A percentile compares a stretch with the other conserved stretches of the same genome.
Conservation (phyloP, 1,140 invertebrate genomes). For the Drosophila murphyi region DNA sequence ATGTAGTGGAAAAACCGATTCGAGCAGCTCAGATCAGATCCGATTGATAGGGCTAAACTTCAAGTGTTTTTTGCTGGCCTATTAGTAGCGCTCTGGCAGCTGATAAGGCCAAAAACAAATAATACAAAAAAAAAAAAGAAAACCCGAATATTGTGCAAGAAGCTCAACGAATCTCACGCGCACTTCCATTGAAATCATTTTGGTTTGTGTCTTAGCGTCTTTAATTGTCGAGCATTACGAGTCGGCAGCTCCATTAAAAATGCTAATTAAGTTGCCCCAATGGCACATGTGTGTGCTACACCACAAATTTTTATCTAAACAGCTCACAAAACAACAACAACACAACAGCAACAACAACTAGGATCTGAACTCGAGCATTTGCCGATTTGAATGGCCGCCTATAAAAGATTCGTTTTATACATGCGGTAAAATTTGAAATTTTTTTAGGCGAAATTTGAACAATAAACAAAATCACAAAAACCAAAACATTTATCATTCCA, state of each 20-base stretch:
- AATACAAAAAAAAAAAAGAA: neutral
- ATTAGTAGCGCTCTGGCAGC: slow-evolving; percentile 71
- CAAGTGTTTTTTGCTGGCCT: slow-evolving; percentile 61
- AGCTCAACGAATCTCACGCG: slow-evolving; percentile 43
- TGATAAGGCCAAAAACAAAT: slow-evolving; percentile 54
- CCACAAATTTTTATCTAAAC: slow-evolving; percentile 79
- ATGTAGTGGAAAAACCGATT: neutral
- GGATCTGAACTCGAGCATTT: slow-evolving; percentile 54
- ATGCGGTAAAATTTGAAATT: slow-evolving; percentile 73
- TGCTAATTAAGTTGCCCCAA: slow-evolving; percentile 78
- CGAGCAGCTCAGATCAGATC: neutral
- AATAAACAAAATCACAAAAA: slow-evolving; percentile 83
- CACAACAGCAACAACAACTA: slow-evolving; percentile 22
- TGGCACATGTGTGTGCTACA: slow-evolving; percentile 57
- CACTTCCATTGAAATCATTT: slow-evolving; percentile 51
- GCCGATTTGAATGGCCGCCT: slow-evolving; percentile 60
- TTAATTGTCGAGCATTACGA: slow-evolving; percentile 76
- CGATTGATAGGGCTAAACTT: slow-evolving; percentile 18
- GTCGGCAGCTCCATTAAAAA: slow-evolving; percentile 79
- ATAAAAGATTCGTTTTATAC: slow-evolving; percentile 76
- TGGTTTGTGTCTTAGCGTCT: slow-evolving; percentile 32
- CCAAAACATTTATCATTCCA: slow-evolving; percentile 83
- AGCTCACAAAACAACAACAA: slow-evolving; percentile 69
- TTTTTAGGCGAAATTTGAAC: slow-evolving; percentile 78
- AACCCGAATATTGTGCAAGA: slow-evolving; percentile 17